Evolutionary conservation across 2,797 vertebrate species (phyloP), one percentile per base, ranked within the genome.

Genomic region (Avahi laniger): DNA sequence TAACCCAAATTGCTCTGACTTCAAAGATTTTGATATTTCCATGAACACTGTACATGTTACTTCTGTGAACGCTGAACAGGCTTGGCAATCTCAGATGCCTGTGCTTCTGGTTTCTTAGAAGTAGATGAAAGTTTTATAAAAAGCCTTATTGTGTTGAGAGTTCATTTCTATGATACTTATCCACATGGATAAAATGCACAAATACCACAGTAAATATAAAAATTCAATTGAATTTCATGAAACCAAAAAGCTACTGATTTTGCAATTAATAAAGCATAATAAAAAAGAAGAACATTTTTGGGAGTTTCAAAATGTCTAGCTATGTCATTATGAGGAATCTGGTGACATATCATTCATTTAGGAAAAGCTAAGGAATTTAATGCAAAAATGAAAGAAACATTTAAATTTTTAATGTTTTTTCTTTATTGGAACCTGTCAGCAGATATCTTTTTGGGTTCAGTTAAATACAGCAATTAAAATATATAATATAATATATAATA

Each of bases 401-500:
- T 94, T 89, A 76, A 69, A 50, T 75, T 90, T 76, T 73, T 43
- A 33, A 41, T 81, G 1, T 73, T 63, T 41, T 92, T 93, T 63
- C 6, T 79, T 92, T 75, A 79, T 57, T 93, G 43, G 20, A 91
- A 61, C 93, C 63, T 79, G 9, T 70, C 75, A 80, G 6, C 8
- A 90, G 38, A 20, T 89, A 3, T 92, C 73, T 67, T 69, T 43
- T 35, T 67, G 83, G 17, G n/a, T 83, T 63, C 15, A 30, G 13
- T 70, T 91, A 83, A 92, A 43, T 76, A 65, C 17, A 86, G 57
- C 35, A 87, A 93, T 96, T 96, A 94, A 57, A 97, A 91, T 54
- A 54, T 22, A 54, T 54, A 22, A 20, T 54, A 54, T 20, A 54
- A 20, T 54, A 52, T 52, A 54, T 54, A 22, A 54, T 22, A 54